Evolutionary conservation across 30 jellyfish, hydroid and myxozoan genomes (phyloP), one percentile per base, ranked within the genome.

Genomic region (Cassiopea xamachana): DNA sequence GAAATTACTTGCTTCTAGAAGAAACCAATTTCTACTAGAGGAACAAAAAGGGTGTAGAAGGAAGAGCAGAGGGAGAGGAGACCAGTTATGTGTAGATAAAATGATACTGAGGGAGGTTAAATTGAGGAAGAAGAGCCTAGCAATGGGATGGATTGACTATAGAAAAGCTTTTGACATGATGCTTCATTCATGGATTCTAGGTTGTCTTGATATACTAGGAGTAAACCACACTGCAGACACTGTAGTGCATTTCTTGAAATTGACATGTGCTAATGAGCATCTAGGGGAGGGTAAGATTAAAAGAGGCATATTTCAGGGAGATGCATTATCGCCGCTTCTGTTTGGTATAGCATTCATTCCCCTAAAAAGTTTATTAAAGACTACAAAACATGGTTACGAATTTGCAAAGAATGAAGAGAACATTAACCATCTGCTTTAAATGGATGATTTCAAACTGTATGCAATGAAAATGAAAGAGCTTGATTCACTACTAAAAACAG

Each of bases 231-330:
- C 39, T 27, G 73, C 87, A 5, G 80, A 78, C 14, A 78, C 45
- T 47, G 45, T 78, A 39, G 10, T 78, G 4, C 70, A 48, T 19
- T 39, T 78, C 18, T 81, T 78, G 16, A 73, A 73, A 2, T 73
- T 73, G 58, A 73, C 45, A 73, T 51, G 59, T 47, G 27, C 8
- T 58, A 73, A 19, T 12, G 27, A 73, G 18, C 18, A 15, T 13
- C 81, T 73, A 58, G 81, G 81, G 18, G 27, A 58, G 17, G 81
- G 17, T 13, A 58, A 51, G 17, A 58, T 73, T 13, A 8, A 73
- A 39, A 77, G 86, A 77, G 86, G 72, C 48, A 46, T 77, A 71
- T 77, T 77, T 72, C 86, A 77, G 86, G 86, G 86, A 45, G 86
- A 77, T 72, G 7, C 86, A 45, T 77, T 77, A 71, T 77, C 72